Conservation (phyloP, 2,113 vertebrate genomes). For the Propithecus coquereli region DNA sequence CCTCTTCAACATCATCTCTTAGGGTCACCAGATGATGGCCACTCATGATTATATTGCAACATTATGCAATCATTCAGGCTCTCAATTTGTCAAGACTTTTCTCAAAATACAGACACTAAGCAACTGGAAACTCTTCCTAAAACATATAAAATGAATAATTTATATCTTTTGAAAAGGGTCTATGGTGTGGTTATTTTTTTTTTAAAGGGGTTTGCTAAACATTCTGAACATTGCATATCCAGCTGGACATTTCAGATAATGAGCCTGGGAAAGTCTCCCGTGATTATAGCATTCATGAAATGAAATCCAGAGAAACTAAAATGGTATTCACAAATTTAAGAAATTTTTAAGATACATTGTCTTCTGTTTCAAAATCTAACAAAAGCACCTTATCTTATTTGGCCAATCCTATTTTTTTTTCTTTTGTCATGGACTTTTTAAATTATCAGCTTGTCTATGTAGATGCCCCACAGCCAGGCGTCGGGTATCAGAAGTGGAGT, state of each 20-base stretch:
- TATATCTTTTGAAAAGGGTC: not conserved
- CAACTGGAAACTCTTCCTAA: not conserved
- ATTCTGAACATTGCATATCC: not conserved
- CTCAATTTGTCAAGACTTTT: not conserved
- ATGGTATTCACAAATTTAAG: not conserved
- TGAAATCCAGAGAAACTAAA: not conserved
- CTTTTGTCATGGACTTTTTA: not conserved
- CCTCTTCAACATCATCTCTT: not conserved
- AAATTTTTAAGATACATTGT: not conserved
- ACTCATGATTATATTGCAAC: not conserved
- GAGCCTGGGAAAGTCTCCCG: not conserved
- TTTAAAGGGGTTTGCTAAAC: not conserved
- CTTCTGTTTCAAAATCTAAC: not conserved
- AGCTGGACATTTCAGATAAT: not conserved
- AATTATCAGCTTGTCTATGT: not conserved
- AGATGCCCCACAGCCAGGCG: not conserved
- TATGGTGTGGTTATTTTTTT: not conserved
- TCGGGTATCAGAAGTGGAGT: not conserved
- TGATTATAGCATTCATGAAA: not conserved
- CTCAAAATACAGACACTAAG: not conserved
- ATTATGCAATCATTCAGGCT: not conserved
- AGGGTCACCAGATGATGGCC: not conserved
- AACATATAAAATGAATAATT: not conserved
- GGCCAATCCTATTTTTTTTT: not conserved
- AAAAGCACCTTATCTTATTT: not conserved